Evolutionary conservation across 2,888 invertebrate species (phyloP).

Genomic region (Pseudoips prasinana): DNA sequence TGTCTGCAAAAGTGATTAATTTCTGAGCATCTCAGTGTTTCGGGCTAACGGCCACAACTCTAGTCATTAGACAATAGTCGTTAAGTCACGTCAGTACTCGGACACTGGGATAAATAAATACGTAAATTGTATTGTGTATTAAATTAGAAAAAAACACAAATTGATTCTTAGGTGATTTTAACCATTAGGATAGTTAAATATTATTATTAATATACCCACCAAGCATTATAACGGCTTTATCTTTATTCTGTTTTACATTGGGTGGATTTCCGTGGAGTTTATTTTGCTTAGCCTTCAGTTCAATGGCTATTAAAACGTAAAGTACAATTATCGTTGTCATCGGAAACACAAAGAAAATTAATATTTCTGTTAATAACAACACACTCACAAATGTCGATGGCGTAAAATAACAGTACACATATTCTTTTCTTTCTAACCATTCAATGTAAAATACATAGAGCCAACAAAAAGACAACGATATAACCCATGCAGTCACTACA

Average conservation of each 20-base stretch:
- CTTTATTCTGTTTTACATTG: constrained; percentile 62
- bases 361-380: constrained; percentile 82
- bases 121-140: too few relatives aligned
- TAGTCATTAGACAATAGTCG: too few relatives aligned
- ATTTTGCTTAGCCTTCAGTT: constrained; percentile 83
- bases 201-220: too few relatives aligned
- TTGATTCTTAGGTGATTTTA: too few relatives aligned
- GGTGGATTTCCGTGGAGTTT: constrained; percentile 73
- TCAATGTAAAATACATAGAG: constrained; percentile 81
- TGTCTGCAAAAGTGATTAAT: too few relatives aligned
- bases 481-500: constrained; percentile 86
- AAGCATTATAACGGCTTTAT: constrained; percentile 89
- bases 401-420: constrained; percentile 61
- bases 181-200: too few relatives aligned
- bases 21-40: too few relatives aligned
- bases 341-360: constrained; percentile 91
- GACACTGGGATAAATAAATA: too few relatives aligned
- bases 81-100: too few relatives aligned
- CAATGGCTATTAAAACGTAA: constrained; percentile 88
- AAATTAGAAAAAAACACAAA: too few relatives aligned
- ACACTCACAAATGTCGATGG: constrained; percentile 47
- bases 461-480: constrained; percentile 86
- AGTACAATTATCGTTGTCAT: constrained; percentile 91
- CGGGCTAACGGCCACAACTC: too few relatives aligned
- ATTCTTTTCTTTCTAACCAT: constrained; percentile 56